Evolutionary conservation across 1,140 invertebrate species (phyloP).

Genomic region (Ylistrum balloti): DNA sequence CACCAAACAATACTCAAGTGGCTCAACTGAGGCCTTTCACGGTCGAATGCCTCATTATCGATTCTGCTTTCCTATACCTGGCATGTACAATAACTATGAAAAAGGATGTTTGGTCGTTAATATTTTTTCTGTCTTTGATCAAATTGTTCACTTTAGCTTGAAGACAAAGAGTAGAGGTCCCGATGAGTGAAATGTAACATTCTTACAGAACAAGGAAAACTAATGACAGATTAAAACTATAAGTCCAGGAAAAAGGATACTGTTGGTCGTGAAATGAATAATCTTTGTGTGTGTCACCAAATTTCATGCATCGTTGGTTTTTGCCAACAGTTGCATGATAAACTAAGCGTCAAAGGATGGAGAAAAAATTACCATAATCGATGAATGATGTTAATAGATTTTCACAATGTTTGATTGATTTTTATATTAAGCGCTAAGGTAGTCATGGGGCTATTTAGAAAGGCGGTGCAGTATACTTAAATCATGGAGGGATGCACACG

Average conservation of each 20-base stretch:
- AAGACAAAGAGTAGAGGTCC: neutral
- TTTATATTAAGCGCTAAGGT: neutral
- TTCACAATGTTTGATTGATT: conserved; percentile 21
- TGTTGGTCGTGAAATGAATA: neutral
- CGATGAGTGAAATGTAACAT: neutral
- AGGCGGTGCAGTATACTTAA: neutral
- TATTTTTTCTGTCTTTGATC: conserved; percentile 35
- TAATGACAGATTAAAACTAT: conserved; percentile 1
- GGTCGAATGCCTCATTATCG: neutral
- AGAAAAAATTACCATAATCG: conserved; percentile 29
- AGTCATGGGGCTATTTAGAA: neutral
- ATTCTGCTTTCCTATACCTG: neutral
- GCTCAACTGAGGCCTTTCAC: conserved; percentile 6
- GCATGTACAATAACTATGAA: neutral
- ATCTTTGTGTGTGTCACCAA: neutral
- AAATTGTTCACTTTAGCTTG: conserved; percentile 30
- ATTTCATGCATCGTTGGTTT: conserved; percentile 9
- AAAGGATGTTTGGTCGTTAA: conserved; percentile 13
- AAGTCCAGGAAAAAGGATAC: conserved; percentile 22
- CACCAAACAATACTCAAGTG: neutral
- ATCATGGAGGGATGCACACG: neutral
- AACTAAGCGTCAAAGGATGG: conserved; percentile 24
- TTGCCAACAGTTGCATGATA: conserved; percentile 27
- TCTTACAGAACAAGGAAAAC: neutral
- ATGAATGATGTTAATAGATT: conserved; percentile 17